Conservation (phyloP, 1,140 invertebrate species). For the Parapsyche elsis region DNA sequence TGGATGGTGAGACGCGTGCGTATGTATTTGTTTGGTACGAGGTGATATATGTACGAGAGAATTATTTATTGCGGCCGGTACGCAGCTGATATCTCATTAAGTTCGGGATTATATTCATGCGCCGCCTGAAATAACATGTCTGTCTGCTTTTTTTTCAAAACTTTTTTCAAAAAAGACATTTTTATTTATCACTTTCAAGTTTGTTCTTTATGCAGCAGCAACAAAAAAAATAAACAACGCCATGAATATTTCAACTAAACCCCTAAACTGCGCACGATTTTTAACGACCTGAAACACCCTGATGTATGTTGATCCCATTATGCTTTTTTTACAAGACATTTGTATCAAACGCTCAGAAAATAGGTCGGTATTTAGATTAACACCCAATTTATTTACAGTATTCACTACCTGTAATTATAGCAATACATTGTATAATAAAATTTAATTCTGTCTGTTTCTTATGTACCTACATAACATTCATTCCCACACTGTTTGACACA, state of each 20-base stretch:
- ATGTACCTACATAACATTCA: no score
- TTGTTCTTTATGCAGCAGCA: background rate
- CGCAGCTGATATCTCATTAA: conserved; percentile 48
- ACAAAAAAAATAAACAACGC: background rate
- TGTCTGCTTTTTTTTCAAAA: background rate
- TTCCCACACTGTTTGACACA: no score
- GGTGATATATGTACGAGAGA: conserved; percentile 46
- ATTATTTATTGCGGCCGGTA: conserved; percentile 53
- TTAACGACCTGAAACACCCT: background rate
- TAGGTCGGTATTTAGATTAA: no score
- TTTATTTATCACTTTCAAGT: conserved; percentile 15
- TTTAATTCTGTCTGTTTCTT: no score
- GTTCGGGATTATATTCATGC: conserved; percentile 51
- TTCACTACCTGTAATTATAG: no score
- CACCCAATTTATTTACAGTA: no score
- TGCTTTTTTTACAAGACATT: no score
- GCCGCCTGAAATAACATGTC: conserved; percentile 37
- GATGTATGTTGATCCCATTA: no score
- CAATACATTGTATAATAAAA: no score
- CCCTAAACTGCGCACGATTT: background rate
- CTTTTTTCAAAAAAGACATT: background rate
- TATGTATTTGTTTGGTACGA: conserved; percentile 40
- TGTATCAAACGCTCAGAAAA: no score
- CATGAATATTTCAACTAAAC: background rate
- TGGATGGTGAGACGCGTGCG: conserved; percentile 35